Conservation (phyloP, 1,140 invertebrate genomes). For the Trinorchestia longiramus region DNA sequence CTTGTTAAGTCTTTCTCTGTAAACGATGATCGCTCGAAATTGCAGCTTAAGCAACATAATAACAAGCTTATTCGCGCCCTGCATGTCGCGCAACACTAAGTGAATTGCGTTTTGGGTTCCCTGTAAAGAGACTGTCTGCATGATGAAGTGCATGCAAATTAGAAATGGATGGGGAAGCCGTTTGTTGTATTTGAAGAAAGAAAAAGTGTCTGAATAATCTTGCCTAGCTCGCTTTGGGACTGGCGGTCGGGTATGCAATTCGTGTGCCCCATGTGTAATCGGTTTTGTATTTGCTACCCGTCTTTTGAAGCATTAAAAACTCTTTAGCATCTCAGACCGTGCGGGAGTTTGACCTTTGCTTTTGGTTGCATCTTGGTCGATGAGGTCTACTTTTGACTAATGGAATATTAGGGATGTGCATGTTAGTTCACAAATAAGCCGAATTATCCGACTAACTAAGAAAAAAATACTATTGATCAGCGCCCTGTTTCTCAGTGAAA, state of each 20-base stretch:
- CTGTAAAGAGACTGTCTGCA: neutral
- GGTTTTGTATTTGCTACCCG: neutral
- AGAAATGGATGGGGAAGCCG: neutral
- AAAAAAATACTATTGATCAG: neutral
- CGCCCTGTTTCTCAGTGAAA: neutral
- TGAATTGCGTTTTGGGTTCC: neutral
- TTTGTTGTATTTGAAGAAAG: neutral
- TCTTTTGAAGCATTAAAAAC: neutral
- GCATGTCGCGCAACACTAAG: neutral
- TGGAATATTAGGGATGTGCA: neutral
- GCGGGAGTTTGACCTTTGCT: neutral
- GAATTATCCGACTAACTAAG: neutral
- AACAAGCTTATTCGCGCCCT: neutral
- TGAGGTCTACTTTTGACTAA: neutral
- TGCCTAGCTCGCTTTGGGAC: neutral
- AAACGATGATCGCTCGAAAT: neutral
- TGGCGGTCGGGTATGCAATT: neutral
- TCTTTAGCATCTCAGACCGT: neutral
- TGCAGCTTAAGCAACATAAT: neutral
- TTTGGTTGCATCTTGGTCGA: neutral
- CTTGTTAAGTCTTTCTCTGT: constrained; percentile 8
- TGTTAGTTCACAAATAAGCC: neutral
- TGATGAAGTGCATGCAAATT: neutral
- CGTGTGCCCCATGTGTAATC: neutral
- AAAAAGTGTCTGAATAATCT: neutral